Conservation (phyloP, 2,797 vertebrate genomes). For the Gymnodraco acuticeps region DNA sequence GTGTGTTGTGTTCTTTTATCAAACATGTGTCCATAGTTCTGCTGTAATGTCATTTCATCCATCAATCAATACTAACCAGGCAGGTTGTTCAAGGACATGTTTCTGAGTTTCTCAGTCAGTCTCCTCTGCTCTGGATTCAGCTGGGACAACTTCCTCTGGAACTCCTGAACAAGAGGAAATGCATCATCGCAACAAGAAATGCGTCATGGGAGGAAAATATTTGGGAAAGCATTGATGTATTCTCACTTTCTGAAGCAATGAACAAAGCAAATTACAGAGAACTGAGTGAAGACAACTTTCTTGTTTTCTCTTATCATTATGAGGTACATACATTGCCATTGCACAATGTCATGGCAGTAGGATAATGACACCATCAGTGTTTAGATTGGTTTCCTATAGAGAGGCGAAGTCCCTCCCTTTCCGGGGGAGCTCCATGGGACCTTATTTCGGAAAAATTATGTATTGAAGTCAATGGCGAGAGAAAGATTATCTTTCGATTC, state of each 20-base stretch:
- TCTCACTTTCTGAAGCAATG: background rate
- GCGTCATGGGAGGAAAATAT: slow-evolving; percentile 9
- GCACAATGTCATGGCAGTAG: too few relatives aligned
- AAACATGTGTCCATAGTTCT: background rate
- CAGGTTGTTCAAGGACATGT: slow-evolving; percentile 83
- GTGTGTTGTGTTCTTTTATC: background rate
- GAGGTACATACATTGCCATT: too few relatives aligned
- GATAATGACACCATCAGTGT: too few relatives aligned
- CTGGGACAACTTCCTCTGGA: slow-evolving; percentile 90
- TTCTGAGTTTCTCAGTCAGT: slow-evolving; percentile 91
- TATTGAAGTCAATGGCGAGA: too few relatives aligned
- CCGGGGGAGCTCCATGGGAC: too few relatives aligned
- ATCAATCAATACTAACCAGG: slow-evolving; percentile 81
- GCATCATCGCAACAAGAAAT: slow-evolving; percentile 27
- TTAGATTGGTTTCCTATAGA: too few relatives aligned
- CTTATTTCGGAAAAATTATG: too few relatives aligned
- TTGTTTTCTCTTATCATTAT: too few relatives aligned
- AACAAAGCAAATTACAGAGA: background rate
- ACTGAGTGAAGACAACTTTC: slow-evolving; percentile 3
- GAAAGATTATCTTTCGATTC: too few relatives aligned
- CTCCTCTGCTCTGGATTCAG: slow-evolving; percentile 92
- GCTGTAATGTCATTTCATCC: background rate
- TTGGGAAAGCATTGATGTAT: background rate
- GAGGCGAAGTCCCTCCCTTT: too few relatives aligned
- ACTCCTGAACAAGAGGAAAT: slow-evolving; percentile 85